Percentiles rank a stretch among this genome's conserved stretches.
These are phyloP conservation scores for Dermolepida albohirtum DNA, from an alignment of 2,888 invertebrate genomes.

Conservation along the genomic window DNA sequence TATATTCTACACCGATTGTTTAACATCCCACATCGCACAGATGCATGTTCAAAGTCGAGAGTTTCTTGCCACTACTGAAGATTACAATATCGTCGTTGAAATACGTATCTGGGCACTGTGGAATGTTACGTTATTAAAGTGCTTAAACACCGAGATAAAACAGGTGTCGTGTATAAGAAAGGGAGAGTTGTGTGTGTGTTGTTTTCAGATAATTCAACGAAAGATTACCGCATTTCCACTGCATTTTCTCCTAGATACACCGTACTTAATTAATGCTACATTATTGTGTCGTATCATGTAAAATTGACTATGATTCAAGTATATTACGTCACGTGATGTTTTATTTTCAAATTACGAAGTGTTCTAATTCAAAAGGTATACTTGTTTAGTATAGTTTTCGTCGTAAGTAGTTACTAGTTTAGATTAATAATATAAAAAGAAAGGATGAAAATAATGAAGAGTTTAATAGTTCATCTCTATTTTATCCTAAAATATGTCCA, in stretches of 20 bases:
- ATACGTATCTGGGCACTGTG: too few species aligned
- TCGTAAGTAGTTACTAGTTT: conserved; percentile 19
- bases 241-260: too few species aligned
- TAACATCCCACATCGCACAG: too few species aligned
- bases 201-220: too few species aligned
- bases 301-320: conserved; percentile 36
- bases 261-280: conserved; percentile 8
- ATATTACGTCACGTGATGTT: conserved; percentile 27
- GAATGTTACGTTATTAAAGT: too few species aligned
- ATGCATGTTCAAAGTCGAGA: too few species aligned
- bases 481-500: conserved; percentile 12
- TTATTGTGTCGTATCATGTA: conserved; percentile 30
- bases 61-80: too few species aligned
- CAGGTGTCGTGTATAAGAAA: too few species aligned
- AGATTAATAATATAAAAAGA: conserved; percentile 14
- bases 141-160: too few species aligned
- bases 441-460: conserved; percentile 11
- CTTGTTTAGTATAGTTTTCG: conserved; percentile 7
- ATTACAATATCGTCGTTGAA: too few species aligned
- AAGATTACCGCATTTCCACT: too few species aligned
- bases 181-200: too few species aligned
- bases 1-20: conserved; percentile 20
- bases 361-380: conserved; percentile 2
- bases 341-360: background rate
- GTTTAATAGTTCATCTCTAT: conserved; percentile 10